Conservation (phyloP, 2,797 vertebrate species). For the Pitangus sulphuratus region DNA sequence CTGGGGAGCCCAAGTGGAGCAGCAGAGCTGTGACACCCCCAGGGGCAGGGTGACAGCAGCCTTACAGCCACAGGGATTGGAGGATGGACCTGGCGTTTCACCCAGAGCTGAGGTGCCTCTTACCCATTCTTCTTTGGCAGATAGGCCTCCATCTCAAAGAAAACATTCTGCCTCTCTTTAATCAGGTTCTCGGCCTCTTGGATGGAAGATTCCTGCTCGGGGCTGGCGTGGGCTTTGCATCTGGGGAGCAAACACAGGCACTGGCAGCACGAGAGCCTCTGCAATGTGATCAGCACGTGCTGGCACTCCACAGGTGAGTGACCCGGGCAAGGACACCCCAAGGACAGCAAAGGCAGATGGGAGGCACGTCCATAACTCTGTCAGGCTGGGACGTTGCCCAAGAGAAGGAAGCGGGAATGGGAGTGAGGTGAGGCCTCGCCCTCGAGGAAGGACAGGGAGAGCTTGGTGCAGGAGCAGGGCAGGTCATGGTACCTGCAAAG, state of each 20-base stretch:
- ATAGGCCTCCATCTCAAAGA: conserved; percentile 94
- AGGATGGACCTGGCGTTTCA: background rate
- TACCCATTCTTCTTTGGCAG: conserved; percentile 96
- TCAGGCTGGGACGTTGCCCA: background rate
- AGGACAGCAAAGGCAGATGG: background rate
- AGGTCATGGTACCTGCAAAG: background rate
- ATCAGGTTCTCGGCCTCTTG: conserved; percentile 84
- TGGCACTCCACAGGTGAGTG: background rate
- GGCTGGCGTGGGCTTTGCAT: conserved; percentile 72
- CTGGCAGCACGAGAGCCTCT: background rate
- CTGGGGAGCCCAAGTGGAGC: background rate
- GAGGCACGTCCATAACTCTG: background rate
- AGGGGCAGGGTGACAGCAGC: background rate
- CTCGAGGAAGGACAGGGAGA: background rate
- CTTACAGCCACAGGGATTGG: background rate
- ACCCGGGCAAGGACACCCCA: background rate
- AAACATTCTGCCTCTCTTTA: conserved; percentile 81
- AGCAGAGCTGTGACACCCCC: rapidly evolving
- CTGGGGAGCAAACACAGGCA: conserved; percentile 57
- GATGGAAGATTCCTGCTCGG: conserved; percentile 68
- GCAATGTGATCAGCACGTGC: background rate
- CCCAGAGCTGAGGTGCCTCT: background rate
- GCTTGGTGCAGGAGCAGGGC: background rate
- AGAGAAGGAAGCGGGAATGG: background rate
- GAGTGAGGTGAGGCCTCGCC: background rate